Conservation (phyloP, 2,888 invertebrate genomes). For the Pilophorus perplexus region DNA sequence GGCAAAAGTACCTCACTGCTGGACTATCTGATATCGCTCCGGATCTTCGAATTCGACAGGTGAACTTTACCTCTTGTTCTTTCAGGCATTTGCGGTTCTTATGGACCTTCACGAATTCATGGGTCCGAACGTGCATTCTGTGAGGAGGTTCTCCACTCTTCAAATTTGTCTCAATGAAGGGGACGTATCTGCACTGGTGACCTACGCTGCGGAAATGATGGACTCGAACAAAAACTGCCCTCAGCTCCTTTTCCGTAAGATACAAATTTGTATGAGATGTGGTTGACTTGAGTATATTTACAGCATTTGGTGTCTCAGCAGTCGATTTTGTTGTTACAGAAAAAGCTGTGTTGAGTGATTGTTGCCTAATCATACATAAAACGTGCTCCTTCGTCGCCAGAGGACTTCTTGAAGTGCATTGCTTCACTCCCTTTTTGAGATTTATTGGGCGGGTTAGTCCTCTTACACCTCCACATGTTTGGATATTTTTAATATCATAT, state of each 20-base stretch:
- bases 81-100: constrained; percentile 1
- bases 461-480: no score
- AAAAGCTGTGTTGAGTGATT: neutral
- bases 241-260: constrained; percentile 11
- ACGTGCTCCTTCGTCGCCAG: constrained; percentile 13
- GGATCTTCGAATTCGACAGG: no score
- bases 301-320: neutral
- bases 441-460: constrained; percentile 23
- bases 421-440: constrained; percentile 21
- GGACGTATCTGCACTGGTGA: constrained; percentile 8
- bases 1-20: no score
- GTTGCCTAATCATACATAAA: constrained; percentile 10
- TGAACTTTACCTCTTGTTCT: no score
- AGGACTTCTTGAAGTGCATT: constrained; percentile 19
- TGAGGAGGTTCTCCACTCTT: neutral
- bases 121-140: constrained; percentile 9
- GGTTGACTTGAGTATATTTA: neutral
- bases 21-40: neutral
- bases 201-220: constrained; percentile 12
- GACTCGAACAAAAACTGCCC: constrained; percentile 19
- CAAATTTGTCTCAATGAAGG: constrained; percentile 23
- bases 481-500: no score
- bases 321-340: neutral
- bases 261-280: no score
- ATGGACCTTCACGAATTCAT: constrained; percentile 19